Evolutionary conservation across 2,888 invertebrate genomes (phyloP).

Genomic region (Caenorhabditis virilis): DNA sequence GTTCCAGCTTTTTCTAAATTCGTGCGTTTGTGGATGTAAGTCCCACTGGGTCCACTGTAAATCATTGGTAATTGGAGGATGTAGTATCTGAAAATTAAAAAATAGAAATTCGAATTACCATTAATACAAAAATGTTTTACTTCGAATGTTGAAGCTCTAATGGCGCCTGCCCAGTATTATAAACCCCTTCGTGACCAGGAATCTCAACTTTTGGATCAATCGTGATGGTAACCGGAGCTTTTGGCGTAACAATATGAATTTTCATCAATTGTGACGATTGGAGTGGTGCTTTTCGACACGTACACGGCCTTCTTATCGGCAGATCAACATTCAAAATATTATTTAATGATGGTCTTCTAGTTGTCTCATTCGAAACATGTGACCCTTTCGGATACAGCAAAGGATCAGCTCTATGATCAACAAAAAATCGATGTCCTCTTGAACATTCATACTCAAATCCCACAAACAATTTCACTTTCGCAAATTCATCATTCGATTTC

Average conservation of each 20-base stretch:
- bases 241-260: slow-evolving; percentile 84
- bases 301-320: slow-evolving; percentile 86
- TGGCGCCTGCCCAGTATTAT: slow-evolving; percentile 52
- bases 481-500: slow-evolving; percentile 8
- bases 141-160: slow-evolving; percentile 54
- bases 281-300: slow-evolving; percentile 75
- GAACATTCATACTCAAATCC: slow-evolving; percentile 97
- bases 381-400: slow-evolving; percentile 25
- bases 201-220: slow-evolving; percentile 80
- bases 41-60: slow-evolving; percentile 50
- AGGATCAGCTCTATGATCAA: slow-evolving; percentile 62
- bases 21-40: slow-evolving; percentile 26
- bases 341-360: slow-evolving; percentile 2
- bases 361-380: slow-evolving; percentile 9
- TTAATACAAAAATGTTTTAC: slow-evolving; percentile 8
- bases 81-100: slow-evolving; percentile 18
- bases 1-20: slow-evolving; percentile 22
- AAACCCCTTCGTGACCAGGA: slow-evolving; percentile 37
- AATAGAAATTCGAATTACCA: background rate
- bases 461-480: slow-evolving; percentile 74
- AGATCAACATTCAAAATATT: slow-evolving; percentile 81
- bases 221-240: slow-evolving; percentile 87
- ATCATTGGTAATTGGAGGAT: slow-evolving; percentile 56
- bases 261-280: slow-evolving; percentile 74
- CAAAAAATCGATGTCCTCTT: slow-evolving; percentile 94